Evolutionary conservation across 30 jellyfish, hydroid and myxozoan genomes (phyloP).

Genomic region (Rhopilema esculentum): DNA sequence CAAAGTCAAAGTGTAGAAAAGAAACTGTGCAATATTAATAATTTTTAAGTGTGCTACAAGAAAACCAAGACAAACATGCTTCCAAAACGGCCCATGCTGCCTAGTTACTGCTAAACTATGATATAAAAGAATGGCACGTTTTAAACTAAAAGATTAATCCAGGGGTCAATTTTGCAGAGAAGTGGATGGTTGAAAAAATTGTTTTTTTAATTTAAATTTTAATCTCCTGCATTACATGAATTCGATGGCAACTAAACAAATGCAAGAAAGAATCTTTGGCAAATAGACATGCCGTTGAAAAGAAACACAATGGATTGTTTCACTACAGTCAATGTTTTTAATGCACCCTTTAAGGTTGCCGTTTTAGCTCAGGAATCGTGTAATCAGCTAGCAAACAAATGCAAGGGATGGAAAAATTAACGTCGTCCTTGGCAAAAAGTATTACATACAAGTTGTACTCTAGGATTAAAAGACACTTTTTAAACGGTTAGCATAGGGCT

Average conservation of each 20-base stretch:
- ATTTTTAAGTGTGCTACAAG: not conserved
- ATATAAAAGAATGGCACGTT: constrained; percentile 15
- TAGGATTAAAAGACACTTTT: no score
- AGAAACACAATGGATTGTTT: not conserved
- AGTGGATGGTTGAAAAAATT: not conserved
- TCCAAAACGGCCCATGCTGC: constrained; percentile 57
- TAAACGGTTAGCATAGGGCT: no score
- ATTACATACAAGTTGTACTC: no score
- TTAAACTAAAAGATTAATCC: not conserved
- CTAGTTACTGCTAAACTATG: constrained; percentile 17
- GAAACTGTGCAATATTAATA: not conserved
- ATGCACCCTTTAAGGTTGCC: no score
- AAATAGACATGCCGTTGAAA: not conserved
- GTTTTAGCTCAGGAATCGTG: no score
- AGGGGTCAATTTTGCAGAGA: not conserved
- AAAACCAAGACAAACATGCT: constrained; percentile 30
- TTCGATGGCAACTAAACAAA: not conserved
- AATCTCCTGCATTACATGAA: not conserved
- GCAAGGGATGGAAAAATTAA: no score
- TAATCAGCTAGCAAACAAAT: no score
- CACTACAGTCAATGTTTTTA: no score
- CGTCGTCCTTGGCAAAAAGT: no score
- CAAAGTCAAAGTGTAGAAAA: not conserved
- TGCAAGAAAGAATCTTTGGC: not conserved
- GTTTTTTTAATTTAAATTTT: not conserved